Evolutionary conservation across 2,888 invertebrate genomes (phyloP), one percentile per base, ranked within the genome.

Genomic region (Cantharis lateralis): DNA sequence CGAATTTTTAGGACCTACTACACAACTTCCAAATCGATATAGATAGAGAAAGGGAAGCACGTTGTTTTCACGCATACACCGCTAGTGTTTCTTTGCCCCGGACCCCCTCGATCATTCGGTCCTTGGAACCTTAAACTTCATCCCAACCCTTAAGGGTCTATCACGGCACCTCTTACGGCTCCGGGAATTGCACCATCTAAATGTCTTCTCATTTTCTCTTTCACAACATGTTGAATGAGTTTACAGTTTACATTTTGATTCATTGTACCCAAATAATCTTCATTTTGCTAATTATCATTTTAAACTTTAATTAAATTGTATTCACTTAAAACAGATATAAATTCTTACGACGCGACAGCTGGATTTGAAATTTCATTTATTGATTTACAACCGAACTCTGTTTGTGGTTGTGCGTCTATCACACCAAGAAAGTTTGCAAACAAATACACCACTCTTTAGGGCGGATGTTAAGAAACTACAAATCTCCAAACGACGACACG

Each of bases 141-240:
- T 74, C 77, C 74, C 77, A 75, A 77, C 71, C 77, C 75, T 72
- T 77, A 75, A 77, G 74, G 75, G 77, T 75, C 77, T 77, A 74
- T 77, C 74, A 72, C 77, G 66, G 71, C 74, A 72, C 77, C 75
- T 74, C 77, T 77, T 77, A 77, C 72, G 73, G 77, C 77, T 72
- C 77, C 77, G 72, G 77, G 75, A 77, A 77, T 77, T 71, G 77
- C 77, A 74, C 48, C 73, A 77, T 73, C 77, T 77, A 77, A 77
- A 77, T 77, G 77, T 72, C 68, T 76, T 77, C 73, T 74, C 77
- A 77, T 74, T 77, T 77, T 77, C 71, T 74, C 70, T 74, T 77
- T 71, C 77, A 71, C 77, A 77, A 77, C 77, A 74, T 77, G 77
- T 77, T 77, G 77, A 77, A 77, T 74, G 74, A 74, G 74, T 77